A percentile compares a stretch with the other conserved stretches of the same genome.
Conservation (phyloP, 2,888 invertebrate species). For the Meiosimyza decipiens region DNA sequence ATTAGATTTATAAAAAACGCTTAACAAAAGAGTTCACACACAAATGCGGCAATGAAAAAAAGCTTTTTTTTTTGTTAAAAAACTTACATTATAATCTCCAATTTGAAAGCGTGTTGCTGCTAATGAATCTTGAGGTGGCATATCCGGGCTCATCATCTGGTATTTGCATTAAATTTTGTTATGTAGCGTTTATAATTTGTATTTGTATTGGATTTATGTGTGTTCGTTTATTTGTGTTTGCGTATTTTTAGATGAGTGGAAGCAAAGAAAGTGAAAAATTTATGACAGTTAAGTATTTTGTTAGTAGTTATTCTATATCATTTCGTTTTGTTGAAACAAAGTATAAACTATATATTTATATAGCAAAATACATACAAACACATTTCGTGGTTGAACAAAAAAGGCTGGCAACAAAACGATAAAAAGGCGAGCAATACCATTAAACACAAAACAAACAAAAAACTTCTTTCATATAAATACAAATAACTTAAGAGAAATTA, state of each 20-base stretch:
- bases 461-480: too few species aligned
- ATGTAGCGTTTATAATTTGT: slow-evolving; percentile 40
- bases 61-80: background rate
- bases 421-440: too few species aligned
- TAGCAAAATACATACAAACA: too few species aligned
- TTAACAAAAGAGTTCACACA: background rate
- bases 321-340: too few species aligned
- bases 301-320: too few species aligned
- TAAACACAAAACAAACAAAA: too few species aligned
- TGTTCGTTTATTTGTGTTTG: background rate
- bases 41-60: background rate
- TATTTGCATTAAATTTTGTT: slow-evolving; percentile 44
- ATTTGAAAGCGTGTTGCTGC: slow-evolving; percentile 76
- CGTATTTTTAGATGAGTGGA: background rate
- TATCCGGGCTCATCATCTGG: slow-evolving; percentile 74
- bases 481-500: too few species aligned
- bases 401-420: too few species aligned
- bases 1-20: background rate
- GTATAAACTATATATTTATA: too few species aligned
- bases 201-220: slow-evolving; percentile 19
- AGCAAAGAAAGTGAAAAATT: too few species aligned
- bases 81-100: slow-evolving; percentile 78
- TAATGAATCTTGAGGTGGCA: slow-evolving; percentile 71
- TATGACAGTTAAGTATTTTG: too few species aligned
- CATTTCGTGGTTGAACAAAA: too few species aligned